Conservation (phyloP, 2,888 invertebrate genomes). For the Piscicola geometra region DNA sequence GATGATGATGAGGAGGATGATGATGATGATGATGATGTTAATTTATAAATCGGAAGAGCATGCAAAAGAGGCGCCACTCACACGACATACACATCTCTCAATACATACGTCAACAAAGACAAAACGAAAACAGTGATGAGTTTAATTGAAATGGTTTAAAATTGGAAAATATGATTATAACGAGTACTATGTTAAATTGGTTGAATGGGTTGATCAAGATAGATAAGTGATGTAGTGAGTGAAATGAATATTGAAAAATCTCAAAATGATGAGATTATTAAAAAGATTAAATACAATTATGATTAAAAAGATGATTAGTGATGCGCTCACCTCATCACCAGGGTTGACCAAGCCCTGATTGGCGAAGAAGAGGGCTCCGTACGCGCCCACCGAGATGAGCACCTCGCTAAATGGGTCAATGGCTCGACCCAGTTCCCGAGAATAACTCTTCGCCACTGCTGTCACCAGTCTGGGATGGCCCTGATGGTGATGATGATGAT, state of each 20-base stretch:
- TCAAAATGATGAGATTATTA: not conserved
- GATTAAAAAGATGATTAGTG: not conserved
- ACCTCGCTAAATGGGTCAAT: constrained; percentile 83
- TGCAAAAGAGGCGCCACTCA: too few relatives aligned
- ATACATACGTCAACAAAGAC: too few relatives aligned
- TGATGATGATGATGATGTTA: constrained; percentile 5
- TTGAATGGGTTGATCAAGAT: too few relatives aligned
- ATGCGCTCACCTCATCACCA: constrained; percentile 61
- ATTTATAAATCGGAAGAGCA: too few relatives aligned
- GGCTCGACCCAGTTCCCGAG: constrained; percentile 67
- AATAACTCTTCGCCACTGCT: constrained; percentile 77
- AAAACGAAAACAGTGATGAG: too few relatives aligned
- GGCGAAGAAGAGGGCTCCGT: constrained; percentile 82
- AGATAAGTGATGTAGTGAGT: not conserved
- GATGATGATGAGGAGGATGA: constrained; percentile 17
- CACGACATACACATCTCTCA: too few relatives aligned
- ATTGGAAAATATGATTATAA: too few relatives aligned
- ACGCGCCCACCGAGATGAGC: constrained; percentile 84
- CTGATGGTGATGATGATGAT: constrained; percentile 62
- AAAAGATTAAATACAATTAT: not conserved
- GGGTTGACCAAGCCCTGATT: constrained; percentile 80
- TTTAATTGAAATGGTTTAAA: too few relatives aligned
- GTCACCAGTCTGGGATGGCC: constrained; percentile 85
- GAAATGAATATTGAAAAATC: not conserved
- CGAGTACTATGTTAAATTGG: too few relatives aligned